These are phyloP conservation scores for crab-eating macaque (Macaca fascicularis) DNA, from an alignment of 2,113 vertebrate genomes.

Conservation along the genomic window DNA sequence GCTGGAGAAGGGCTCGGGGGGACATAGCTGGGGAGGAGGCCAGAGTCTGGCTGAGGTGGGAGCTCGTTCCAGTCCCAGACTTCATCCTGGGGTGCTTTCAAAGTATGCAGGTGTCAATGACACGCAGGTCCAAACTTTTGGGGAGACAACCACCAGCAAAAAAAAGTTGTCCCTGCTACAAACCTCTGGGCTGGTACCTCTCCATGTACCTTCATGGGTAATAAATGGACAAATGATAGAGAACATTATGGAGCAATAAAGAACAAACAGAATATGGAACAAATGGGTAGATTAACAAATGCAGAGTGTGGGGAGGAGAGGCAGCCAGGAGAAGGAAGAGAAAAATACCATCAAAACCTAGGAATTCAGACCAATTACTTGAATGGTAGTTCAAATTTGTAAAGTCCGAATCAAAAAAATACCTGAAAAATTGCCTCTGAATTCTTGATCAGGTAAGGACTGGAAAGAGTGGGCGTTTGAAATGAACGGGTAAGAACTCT, in stretches of 20 bases:
- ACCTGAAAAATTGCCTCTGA: not conserved
- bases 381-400: not conserved
- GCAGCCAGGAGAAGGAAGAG: not conserved
- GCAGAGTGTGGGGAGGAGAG: not conserved
- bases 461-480: rapidly evolving
- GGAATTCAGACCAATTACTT: not conserved
- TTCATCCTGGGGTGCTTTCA: not conserved
- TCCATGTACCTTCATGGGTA: not conserved
- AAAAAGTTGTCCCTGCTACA: not conserved
- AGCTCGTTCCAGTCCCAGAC: rapidly evolving
- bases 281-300: not conserved
- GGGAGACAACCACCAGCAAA: not conserved
- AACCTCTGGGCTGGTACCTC: not conserved
- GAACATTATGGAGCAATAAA: rapidly evolving
- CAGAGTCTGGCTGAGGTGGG: not conserved
- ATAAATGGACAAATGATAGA: not conserved
- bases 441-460: not conserved
- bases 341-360: not conserved
- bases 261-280: not conserved
- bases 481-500: rapidly evolving
- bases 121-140: not conserved
- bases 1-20: not conserved
- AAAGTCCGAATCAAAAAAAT: not conserved
- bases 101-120: not conserved
- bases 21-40: rapidly evolving